phyloP scores from a whole-genome alignment of 2,888 invertebrate species.

The Cheiracanthium punctorium region DNA sequence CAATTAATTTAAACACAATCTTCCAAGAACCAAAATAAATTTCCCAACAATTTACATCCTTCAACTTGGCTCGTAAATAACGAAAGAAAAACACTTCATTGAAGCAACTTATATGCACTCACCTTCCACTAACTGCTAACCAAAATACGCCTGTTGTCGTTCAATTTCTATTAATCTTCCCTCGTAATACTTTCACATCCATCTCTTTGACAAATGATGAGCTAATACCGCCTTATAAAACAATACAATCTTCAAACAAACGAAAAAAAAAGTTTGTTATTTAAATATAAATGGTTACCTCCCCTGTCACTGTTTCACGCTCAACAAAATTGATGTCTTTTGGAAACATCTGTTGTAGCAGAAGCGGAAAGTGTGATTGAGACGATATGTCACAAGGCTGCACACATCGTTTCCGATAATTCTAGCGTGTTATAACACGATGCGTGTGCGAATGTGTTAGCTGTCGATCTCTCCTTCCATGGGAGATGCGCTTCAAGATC shows the following conservation, averaged over 20 bases:
- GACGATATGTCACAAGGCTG: neutral
- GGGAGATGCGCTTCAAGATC: neutral
- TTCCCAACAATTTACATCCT: neutral
- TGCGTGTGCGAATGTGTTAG: neutral
- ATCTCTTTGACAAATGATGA: neutral
- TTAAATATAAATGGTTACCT: conserved; percentile 10
- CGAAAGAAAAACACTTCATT: neutral
- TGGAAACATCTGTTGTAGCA: neutral
- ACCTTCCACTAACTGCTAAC: neutral
- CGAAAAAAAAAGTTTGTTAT: neutral
- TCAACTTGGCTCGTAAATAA: neutral
- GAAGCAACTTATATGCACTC: neutral
- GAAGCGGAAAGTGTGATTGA: conserved; percentile 6
- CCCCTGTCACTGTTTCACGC: neutral
- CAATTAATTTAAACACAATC: conserved; percentile 6
- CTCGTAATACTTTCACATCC: neutral
- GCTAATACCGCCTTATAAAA: neutral
- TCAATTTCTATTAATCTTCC: conserved; percentile 14
- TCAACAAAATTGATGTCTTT: conserved; percentile 5
- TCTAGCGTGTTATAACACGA: neutral
- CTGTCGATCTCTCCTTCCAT: neutral
- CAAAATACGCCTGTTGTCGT: neutral
- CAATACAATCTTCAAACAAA: neutral
- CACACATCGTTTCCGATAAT: neutral
- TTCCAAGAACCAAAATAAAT: conserved; percentile 1